Evolutionary conservation across 2,797 vertebrate genomes (phyloP).

Genomic region (Schizothorax lantsangensis): DNA sequence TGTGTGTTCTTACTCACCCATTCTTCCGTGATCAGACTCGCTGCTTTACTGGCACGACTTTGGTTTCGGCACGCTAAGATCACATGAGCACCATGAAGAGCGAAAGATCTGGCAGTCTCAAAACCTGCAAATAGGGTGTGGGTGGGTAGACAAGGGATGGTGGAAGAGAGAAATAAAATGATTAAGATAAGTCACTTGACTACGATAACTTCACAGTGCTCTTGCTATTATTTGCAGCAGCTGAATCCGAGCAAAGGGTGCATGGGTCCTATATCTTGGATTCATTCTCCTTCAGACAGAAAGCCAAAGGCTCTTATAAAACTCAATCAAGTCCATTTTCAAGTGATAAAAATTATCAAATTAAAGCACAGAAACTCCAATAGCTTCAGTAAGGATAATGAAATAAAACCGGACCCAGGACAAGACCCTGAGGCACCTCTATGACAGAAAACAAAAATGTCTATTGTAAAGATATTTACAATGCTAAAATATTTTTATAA

Average conservation of each 20-base stretch:
- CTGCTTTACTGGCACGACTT: constrained; percentile 83
- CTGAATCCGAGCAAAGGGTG: constrained; percentile 24
- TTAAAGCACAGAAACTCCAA: constrained; percentile 72
- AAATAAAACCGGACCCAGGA: constrained; percentile 63
- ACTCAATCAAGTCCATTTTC: constrained; percentile 77
- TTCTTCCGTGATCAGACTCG: constrained; percentile 84
- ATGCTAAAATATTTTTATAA: background rate
- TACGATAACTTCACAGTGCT: constrained; percentile 38
- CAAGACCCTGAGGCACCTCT: constrained; percentile 59
- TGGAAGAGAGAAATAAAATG: constrained; percentile 48
- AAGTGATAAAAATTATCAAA: constrained; percentile 82
- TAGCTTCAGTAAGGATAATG: constrained; percentile 69
- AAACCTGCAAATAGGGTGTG: constrained; percentile 81
- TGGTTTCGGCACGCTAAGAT: constrained; percentile 92
- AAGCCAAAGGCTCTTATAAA: constrained; percentile 73
- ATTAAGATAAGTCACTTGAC: constrained; percentile 45
- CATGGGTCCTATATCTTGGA: constrained; percentile 66
- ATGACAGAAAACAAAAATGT: constrained; percentile 31
- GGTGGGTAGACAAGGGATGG: constrained; percentile 27
- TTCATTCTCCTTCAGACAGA: constrained; percentile 69
- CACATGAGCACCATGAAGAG: constrained; percentile 92
- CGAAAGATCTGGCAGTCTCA: constrained; percentile 93
- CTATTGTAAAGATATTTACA: constrained; percentile 36
- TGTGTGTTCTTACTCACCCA: constrained; percentile 85
- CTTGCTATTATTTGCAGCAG: constrained; percentile 30